Evolutionary conservation across 2,797 vertebrate species (phyloP), one percentile per base, ranked within the genome.

Genomic region (Merluccius polli): DNA sequence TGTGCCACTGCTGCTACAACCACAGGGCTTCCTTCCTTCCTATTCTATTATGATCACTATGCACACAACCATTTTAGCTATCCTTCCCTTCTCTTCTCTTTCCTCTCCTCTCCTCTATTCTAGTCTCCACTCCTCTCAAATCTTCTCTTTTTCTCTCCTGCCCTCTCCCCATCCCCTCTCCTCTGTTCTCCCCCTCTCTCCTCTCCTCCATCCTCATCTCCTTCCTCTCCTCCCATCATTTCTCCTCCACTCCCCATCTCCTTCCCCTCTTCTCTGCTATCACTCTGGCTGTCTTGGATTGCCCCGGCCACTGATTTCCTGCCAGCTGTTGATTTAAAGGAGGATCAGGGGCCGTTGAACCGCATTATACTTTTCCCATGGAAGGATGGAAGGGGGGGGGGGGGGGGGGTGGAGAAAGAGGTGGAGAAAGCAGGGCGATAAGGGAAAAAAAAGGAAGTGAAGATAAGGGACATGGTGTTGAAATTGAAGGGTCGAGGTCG

Each of bases 281-380:
- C 36, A 33, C 4, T 77, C 78, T 36, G 16, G 29, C 16, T 67
- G 32, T 21, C 44, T 33, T 75, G 48, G 59, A 38, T 30, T n/a
- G 52, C 78, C 87, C 90, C 87, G 83, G 87, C 78, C 80, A 84
- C 83, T 82, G 86, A 91, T 92, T 89, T 89, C 84, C 84, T 87
- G 85, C 81, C 85, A 79, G 75, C 84, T 36, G 75, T 77, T 87
- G 89, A 93, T 92, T 91, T 83, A 88, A 78, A 77, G 84, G 81
- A 87, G 86, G 88, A 90, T 90, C 88, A 85, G 80, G 79, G 83
- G 85, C 84, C 75, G 71, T 65, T 86, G 90, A 87, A 81, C 83
- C 75, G 74, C 71, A 75, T 89, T 87, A 88, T 91, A 87, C 85
- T 83, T 89, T 82, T 84, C 80, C 70, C 33, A 52, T 81, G 83